phyloP scores from a whole-genome alignment of 2,888 invertebrate species.

The Platycheirus albimanus region DNA sequence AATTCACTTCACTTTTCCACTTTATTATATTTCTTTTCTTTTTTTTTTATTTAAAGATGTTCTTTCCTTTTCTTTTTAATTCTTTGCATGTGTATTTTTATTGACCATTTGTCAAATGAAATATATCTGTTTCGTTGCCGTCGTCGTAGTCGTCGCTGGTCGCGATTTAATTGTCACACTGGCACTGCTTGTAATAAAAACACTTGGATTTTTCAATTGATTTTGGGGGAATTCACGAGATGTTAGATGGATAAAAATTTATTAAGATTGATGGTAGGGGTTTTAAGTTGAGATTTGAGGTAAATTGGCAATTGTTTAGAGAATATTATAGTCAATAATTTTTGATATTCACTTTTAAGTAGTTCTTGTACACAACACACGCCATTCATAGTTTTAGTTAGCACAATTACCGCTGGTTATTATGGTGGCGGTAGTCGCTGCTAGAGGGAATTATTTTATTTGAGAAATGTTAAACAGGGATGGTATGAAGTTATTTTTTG shows the following conservation, averaged over 20 bases:
- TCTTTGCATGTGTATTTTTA: slow-evolving; percentile 73
- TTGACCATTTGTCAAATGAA: slow-evolving; percentile 72
- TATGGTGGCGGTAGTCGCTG: slow-evolving; percentile 51
- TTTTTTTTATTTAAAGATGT: slow-evolving; percentile 16
- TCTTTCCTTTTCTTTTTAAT: slow-evolving; percentile 56
- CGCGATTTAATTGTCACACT: slow-evolving; percentile 72
- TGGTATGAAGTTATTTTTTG: not conserved
- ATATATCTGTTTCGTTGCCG: slow-evolving; percentile 69
- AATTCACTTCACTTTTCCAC: slow-evolving; percentile 55
- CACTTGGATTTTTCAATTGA: slow-evolving; percentile 64
- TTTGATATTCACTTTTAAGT: slow-evolving; percentile 81
- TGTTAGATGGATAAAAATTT: slow-evolving; percentile 17
- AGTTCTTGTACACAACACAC: slow-evolving; percentile 77
- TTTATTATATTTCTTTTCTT: slow-evolving; percentile 44
- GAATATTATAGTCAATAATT: slow-evolving; percentile 76
- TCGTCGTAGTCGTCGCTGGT: no score
- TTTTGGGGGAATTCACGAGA: slow-evolving; percentile 24
- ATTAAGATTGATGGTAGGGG: slow-evolving; percentile 14
- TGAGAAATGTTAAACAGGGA: slow-evolving; percentile 18
- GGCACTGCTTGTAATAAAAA: slow-evolving; percentile 71
- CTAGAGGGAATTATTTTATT: slow-evolving; percentile 22
- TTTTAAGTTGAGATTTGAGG: slow-evolving; percentile 51
- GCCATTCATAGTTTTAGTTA: slow-evolving; percentile 74
- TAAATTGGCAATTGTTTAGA: slow-evolving; percentile 65
- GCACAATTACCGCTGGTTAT: slow-evolving; percentile 42